Evolutionary conservation across 2,888 invertebrate species (phyloP).

Genomic region (Drosophila nr. fundita): DNA sequence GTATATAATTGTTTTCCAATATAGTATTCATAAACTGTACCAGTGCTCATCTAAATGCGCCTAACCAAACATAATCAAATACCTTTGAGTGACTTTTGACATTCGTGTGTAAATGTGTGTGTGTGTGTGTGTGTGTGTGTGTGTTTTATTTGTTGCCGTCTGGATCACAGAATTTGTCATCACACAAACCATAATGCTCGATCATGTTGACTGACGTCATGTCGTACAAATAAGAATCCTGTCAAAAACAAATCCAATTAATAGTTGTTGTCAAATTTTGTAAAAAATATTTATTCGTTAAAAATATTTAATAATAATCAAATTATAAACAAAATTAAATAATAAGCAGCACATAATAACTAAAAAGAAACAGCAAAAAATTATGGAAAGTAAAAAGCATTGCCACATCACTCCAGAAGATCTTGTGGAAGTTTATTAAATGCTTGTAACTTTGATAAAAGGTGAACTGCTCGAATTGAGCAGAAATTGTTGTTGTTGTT

Average conservation of each 20-base stretch:
- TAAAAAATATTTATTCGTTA: conserved; percentile 56
- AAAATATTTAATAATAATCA: conserved; percentile 66
- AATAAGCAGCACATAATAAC: conserved; percentile 38
- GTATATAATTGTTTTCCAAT: conserved; percentile 14
- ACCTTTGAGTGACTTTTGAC: not conserved
- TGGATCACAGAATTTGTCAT: conserved; percentile 85
- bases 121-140: not conserved
- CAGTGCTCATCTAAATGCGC: conserved; percentile 2
- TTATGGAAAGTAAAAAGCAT: conserved; percentile 33
- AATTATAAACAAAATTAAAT: conserved; percentile 51
- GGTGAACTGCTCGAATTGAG: conserved; percentile 16
- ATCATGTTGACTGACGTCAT: conserved; percentile 58
- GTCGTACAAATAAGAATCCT: conserved; percentile 22
- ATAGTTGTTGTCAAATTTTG: conserved; percentile 20
- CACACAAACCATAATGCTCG: conserved; percentile 83
- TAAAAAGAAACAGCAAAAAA: conserved; percentile 45
- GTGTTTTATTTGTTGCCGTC: conserved; percentile 48
- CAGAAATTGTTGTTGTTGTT: not conserved
- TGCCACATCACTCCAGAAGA: conserved; percentile 22
- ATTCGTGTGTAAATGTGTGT: not conserved
- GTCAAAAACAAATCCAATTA: conserved; percentile 3
- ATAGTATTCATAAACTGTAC: conserved; percentile 7
- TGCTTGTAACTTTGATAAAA: conserved; percentile 13
- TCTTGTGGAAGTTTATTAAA: conserved; percentile 21
- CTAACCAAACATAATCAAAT: not conserved